phyloP scores from a whole-genome alignment of 2,888 invertebrate species.

The Dolichopus griseipennis region DNA sequence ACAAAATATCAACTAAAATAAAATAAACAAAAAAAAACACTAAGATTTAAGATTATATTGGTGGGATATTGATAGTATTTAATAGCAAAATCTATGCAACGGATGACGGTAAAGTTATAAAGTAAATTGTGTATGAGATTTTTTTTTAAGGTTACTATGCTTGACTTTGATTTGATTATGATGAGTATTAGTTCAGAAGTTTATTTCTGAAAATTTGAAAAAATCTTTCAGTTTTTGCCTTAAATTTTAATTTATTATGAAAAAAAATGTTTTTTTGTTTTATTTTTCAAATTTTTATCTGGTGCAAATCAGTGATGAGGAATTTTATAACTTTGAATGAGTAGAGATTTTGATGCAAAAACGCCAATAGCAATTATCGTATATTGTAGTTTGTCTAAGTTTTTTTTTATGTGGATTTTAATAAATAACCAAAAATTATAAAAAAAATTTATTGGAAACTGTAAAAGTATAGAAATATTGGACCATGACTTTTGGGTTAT shows the following conservation, averaged over 20 bases:
- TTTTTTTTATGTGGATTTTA: no score
- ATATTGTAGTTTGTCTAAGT: no score
- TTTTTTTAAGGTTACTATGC: no score
- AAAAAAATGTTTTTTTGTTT: neutral
- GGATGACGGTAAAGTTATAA: neutral
- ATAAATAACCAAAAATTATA: no score
- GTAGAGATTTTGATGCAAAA: neutral
- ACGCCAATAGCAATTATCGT: neutral
- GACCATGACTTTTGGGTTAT: no score
- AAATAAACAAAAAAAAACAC: neutral
- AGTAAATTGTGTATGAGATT: neutral
- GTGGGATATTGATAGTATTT: neutral
- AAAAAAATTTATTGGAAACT: no score
- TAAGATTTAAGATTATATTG: neutral
- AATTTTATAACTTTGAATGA: neutral
- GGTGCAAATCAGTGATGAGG: neutral
- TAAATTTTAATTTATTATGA: no score
- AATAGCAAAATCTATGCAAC: no score
- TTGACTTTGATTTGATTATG: neutral
- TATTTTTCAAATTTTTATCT: neutral
- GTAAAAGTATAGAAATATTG: no score
- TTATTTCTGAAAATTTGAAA: no score
- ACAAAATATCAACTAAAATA: no score
- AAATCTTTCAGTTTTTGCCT: no score
- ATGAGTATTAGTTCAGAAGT: neutral